Conservation (phyloP, 1,140 invertebrate genomes). For the Drosophila lini region DNA sequence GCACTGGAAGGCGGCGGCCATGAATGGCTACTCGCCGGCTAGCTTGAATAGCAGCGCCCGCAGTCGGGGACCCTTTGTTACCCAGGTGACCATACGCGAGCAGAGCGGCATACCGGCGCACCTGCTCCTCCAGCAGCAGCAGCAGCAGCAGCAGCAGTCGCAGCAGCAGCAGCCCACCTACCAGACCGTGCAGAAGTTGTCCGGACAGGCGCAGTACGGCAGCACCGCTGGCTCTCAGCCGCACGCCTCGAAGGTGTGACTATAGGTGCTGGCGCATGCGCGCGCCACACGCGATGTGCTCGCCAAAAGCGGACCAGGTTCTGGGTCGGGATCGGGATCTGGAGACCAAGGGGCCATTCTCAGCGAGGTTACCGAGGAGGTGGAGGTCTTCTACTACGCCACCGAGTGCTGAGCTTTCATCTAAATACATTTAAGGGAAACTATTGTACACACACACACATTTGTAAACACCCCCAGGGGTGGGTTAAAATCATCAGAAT, state of each 20-base stretch:
- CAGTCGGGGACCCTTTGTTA: slow-evolving; percentile 86
- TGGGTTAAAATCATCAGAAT: not conserved
- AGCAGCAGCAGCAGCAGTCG: slow-evolving; percentile 32
- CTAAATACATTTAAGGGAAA: not conserved
- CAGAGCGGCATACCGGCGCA: slow-evolving; percentile 51
- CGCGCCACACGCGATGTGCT: slow-evolving; percentile 71
- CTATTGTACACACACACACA: slow-evolving; percentile 1
- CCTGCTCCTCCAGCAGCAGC: slow-evolving; percentile 45
- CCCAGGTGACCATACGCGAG: slow-evolving; percentile 85
- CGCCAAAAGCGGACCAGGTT: slow-evolving; percentile 17
- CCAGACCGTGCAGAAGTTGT: slow-evolving; percentile 72
- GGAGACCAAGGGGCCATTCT: slow-evolving; percentile 27
- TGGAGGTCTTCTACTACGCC: slow-evolving; percentile 80
- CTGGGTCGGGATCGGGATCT: not conserved
- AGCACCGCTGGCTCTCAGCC: slow-evolving; percentile 67
- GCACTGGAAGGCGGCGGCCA: slow-evolving; percentile 74
- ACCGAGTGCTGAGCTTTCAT: slow-evolving; percentile 68
- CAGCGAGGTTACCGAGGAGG: slow-evolving; percentile 62
- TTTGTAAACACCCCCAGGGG: not conserved
- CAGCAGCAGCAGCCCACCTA: slow-evolving; percentile 74
- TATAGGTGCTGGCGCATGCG: slow-evolving; percentile 83
- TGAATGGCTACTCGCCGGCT: slow-evolving; percentile 74
- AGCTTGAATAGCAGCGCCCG: slow-evolving; percentile 79
- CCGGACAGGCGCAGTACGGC: slow-evolving; percentile 62
- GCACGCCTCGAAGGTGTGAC: slow-evolving; percentile 83